Conservation (phyloP, 2,888 invertebrate genomes). For the Drosophila ustulata region DNA sequence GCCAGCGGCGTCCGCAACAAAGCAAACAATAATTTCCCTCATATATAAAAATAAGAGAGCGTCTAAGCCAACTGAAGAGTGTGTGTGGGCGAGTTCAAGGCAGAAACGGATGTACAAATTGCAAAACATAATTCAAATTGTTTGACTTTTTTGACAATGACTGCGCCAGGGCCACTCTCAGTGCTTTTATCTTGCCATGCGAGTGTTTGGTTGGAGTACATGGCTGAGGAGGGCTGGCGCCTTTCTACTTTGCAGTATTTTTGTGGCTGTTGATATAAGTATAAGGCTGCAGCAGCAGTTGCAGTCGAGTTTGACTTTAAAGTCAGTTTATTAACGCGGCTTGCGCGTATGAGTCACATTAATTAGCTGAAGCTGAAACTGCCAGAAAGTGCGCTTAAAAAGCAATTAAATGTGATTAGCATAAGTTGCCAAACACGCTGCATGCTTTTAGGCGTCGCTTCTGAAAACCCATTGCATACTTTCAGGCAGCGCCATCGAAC, state of each 20-base stretch:
- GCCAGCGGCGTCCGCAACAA: conserved; percentile 69
- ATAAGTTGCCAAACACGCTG: conserved; percentile 65
- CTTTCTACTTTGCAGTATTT: conserved; percentile 24
- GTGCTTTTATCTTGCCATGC: conserved; percentile 64
- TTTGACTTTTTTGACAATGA: conserved; percentile 81
- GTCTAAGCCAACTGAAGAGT: conserved; percentile 21
- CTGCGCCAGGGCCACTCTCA: conserved; percentile 60
- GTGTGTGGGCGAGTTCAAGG: conserved; percentile 49
- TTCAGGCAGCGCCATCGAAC: conserved; percentile 46
- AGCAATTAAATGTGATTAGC: conserved; percentile 83
- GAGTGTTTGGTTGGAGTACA: conserved; percentile 18
- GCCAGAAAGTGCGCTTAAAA: conserved; percentile 80
- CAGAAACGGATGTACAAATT: conserved; percentile 80
- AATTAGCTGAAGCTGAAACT: conserved; percentile 65
- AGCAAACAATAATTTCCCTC: conserved; percentile 72
- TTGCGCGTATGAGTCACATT: conserved; percentile 72
- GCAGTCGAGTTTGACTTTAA: conserved; percentile 39
- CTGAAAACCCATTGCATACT: conserved; percentile 56
- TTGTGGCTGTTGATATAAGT: conserved; percentile 18
- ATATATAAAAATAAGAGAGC: conserved; percentile 56
- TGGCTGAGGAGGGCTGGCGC: conserved; percentile 24
- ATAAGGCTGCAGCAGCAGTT: conserved; percentile 20
- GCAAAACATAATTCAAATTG: conserved; percentile 82
- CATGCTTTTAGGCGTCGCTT: conserved; percentile 38
- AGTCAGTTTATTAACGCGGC: conserved; percentile 36